Conservation (phyloP, 2,797 vertebrate species). For the Clarias fuscus region DNA sequence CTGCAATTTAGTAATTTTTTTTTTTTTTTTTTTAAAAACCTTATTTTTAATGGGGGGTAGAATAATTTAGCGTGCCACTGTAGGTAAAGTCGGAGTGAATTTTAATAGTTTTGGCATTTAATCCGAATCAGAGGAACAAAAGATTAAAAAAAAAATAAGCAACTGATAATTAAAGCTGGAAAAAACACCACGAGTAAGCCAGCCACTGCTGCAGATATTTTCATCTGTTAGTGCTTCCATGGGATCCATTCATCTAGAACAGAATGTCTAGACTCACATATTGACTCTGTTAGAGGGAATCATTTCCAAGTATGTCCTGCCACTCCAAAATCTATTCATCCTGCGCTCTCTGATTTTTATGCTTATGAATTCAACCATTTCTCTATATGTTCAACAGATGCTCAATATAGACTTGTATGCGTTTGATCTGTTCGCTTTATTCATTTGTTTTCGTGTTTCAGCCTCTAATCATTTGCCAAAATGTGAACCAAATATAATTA, state of each 20-base stretch:
- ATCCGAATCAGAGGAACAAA: neutral
- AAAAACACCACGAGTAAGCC: neutral
- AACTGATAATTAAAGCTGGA: neutral
- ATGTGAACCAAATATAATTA: neutral
- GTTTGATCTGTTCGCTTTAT: neutral
- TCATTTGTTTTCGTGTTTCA: neutral
- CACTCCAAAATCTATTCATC: constrained; percentile 29
- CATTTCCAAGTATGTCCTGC: constrained; percentile 26
- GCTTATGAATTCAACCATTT: constrained; percentile 1
- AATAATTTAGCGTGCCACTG: no score
- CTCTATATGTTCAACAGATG: constrained; percentile 2
- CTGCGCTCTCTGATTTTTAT: constrained; percentile 34
- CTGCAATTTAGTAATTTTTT: no score
- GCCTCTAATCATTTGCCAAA: neutral
- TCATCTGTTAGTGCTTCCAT: constrained; percentile 42
- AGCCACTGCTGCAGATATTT: constrained; percentile 24
- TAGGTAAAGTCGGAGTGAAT: constrained; percentile 2
- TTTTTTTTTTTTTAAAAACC: no score
- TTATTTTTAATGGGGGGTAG: no score
- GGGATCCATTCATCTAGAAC: constrained; percentile 44
- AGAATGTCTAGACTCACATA: constrained; percentile 49
- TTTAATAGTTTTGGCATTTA: neutral
- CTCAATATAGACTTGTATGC: neutral
- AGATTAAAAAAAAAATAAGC: neutral
- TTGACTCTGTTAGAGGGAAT: constrained; percentile 45